Conservation (phyloP, 2,797 vertebrate species). For the Eutrigla gurnardus region DNA sequence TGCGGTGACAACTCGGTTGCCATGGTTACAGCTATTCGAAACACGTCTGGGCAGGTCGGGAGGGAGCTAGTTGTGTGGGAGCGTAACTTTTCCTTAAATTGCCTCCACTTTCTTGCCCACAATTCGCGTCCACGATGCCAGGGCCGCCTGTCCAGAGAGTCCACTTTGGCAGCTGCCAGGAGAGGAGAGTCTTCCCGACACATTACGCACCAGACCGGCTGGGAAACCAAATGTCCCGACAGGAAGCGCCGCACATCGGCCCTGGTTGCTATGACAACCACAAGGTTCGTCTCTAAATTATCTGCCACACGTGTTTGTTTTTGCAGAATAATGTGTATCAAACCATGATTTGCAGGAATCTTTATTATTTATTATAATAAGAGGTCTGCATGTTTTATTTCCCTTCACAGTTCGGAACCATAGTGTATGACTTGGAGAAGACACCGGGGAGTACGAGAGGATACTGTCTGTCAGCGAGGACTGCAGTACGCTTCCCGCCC, state of each 20-base stretch:
- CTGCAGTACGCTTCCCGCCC: constrained; percentile 77
- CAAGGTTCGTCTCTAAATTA: constrained; percentile 64
- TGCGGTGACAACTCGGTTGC: constrained; percentile 35
- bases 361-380: neutral
- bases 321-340: too few species aligned
- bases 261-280: constrained; percentile 84
- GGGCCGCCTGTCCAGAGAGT: constrained; percentile 28
- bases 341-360: neutral
- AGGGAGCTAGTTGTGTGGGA: neutral
- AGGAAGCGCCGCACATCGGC: constrained; percentile 64
- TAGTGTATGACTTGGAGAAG: constrained; percentile 72
- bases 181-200: constrained; percentile 80
- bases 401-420: constrained; percentile 73
- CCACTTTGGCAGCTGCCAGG: constrained; percentile 82
- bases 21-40: constrained; percentile 43
- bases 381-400: neutral
- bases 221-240: constrained; percentile 70
- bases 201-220: constrained; percentile 70
- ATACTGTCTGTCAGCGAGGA: constrained; percentile 86
- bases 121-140: constrained; percentile 1
- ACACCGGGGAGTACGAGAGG: constrained; percentile 85
- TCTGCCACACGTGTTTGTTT: too few species aligned
- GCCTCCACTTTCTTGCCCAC: fast-evolving
- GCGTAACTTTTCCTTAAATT: neutral
- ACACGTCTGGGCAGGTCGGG: constrained; percentile 36